Base-by-base conservation (phyloP, 2,113 vertebrate species). In the Stigmatopora argus region DNA sequence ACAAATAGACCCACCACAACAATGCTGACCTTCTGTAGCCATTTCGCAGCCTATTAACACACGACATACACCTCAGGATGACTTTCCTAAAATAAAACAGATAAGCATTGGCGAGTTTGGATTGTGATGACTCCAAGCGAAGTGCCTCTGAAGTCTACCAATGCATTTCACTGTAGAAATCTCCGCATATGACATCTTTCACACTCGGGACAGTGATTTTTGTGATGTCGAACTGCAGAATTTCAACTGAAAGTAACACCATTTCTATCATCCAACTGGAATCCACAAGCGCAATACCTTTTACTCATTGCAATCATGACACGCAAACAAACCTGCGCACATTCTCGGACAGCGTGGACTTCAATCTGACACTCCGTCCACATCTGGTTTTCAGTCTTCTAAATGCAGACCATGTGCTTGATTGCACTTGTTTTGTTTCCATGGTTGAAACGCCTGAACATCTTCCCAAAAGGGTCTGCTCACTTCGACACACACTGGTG, bases 51-150 rank as follows among this genome's bases (percentile, higher is more conserved):
- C 52, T 7, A 75, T 70, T 58, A 41, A 67, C 65, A 64, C 38
- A 6, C 17, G 68, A 23, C 46, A 67, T 62, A 56, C 46, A 55
- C 45, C 53, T 72, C 64, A 35, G 64, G 41, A 44, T 31, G 41
- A 41, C 72, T 51, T 64, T 77, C 76, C 72, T 34, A 71, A 75
- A 85, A 78, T 76, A 81, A 31, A 64, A 66, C 72, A 61, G 71
- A 77, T 67, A 77, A 44, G 70, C 53, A 46, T 64, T 45, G 70
- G 63, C 56, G 57, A 80, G 62, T 62, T 48, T 52, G 12, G n/a
- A 47, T 19, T 57, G 65, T 17, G 13, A 11, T 21, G 60, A 62
- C 63, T 75, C 55, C 47, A 53, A 60, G 49, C 65, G 31, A 53
- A 61, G 44, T 15, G 31, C n/a, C 66, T 23, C 53, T 44, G 75